A percentile compares a stretch with the other conserved stretches of the same genome.
These are phyloP conservation scores for Danionella cerebrum DNA, from an alignment of 2,113 vertebrate species.

Conservation along the genomic window DNA sequence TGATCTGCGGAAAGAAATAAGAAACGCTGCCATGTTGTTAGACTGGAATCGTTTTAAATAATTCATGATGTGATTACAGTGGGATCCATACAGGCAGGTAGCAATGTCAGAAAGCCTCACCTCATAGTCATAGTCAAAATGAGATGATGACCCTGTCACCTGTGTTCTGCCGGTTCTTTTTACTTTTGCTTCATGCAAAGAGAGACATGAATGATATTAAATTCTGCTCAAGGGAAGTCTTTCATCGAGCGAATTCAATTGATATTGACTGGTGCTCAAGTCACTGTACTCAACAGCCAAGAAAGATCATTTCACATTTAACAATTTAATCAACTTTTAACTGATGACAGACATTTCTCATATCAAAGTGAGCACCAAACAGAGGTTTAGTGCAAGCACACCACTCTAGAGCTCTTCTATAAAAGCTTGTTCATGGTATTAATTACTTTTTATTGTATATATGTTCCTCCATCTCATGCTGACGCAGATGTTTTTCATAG, in stretches of 20 bases:
- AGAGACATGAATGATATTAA: conserved; percentile 12
- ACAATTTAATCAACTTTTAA: not conserved
- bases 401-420: not conserved
- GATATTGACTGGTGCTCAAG: not conserved
- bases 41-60: conserved; percentile 59
- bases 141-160: conserved; percentile 48
- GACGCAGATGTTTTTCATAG: conserved; percentile 16
- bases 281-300: not conserved
- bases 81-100: conserved; percentile 53
- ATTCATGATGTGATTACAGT: conserved; percentile 60
- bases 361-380: not conserved
- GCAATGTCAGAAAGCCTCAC: conserved; percentile 43
- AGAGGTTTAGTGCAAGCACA: not conserved
- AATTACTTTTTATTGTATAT: conserved; percentile 31
- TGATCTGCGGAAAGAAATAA: conserved; percentile 31
- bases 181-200: conserved; percentile 19
- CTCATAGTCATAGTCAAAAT: conserved; percentile 32
- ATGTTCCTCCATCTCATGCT: conserved; percentile 24
- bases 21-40: conserved; percentile 43
- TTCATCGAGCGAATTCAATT: not conserved
- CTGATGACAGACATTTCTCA: not conserved
- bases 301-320: not conserved
- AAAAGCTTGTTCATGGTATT: not conserved
- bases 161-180: conserved; percentile 37
- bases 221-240: conserved; percentile 3